Conservation (phyloP, 1,140 invertebrate genomes). For the Drosophila bipectinata region DNA sequence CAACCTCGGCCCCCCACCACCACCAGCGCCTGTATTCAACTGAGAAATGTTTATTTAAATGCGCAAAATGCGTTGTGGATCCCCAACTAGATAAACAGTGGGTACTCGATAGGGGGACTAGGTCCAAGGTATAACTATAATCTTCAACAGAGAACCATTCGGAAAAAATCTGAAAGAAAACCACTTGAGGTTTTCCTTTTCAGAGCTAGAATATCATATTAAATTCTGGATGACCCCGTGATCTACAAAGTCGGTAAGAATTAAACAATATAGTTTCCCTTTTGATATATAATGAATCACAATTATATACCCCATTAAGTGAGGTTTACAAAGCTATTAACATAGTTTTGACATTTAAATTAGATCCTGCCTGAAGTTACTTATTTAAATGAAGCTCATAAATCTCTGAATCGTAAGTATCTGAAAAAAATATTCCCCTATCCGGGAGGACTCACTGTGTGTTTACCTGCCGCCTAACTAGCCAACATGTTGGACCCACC, state of each 20-base stretch:
- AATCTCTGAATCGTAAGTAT: neutral
- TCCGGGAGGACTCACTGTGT: slow-evolving; percentile 20
- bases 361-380: neutral
- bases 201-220: no score
- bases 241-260: no score
- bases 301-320: neutral
- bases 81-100: slow-evolving; percentile 43
- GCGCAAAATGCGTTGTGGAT: slow-evolving; percentile 71
- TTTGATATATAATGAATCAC: neutral
- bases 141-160: no score
- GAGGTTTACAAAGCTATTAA: no score
- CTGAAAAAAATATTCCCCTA: neutral
- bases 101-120: neutral
- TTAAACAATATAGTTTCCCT: no score
- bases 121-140: neutral
- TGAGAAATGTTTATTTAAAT: slow-evolving; percentile 82
- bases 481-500: slow-evolving; percentile 60
- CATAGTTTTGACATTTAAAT: neutral
- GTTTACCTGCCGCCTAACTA: slow-evolving; percentile 62
- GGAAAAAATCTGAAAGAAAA: no score
- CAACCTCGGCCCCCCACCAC: slow-evolving; percentile 26
- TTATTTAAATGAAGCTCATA: neutral
- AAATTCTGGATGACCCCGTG: no score
- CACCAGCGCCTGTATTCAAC: slow-evolving; percentile 34
- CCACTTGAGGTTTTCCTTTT: no score